phyloP scores from a whole-genome alignment of 2,113 vertebrate genomes.

The Dendrocopos noguchii region DNA sequence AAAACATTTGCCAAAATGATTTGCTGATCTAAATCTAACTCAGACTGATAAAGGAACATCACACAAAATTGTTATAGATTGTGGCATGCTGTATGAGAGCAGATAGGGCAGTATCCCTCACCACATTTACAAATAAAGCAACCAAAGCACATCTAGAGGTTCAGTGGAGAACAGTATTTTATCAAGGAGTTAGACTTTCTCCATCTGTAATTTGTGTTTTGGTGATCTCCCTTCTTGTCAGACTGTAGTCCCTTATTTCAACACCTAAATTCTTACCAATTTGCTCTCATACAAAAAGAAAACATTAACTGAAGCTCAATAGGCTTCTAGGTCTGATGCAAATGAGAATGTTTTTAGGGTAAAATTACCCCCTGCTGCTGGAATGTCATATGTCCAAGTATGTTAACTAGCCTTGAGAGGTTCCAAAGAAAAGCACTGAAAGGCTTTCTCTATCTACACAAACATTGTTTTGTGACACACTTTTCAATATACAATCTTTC shows the following conservation, averaged over 20 bases:
- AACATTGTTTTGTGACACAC: neutral
- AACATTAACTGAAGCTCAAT: neutral
- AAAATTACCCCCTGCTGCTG: neutral
- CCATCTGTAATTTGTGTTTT: neutral
- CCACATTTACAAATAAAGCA: neutral
- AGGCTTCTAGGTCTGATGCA: neutral
- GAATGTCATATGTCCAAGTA: neutral
- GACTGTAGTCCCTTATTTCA: neutral
- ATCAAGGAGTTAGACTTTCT: neutral
- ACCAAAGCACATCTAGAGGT: neutral
- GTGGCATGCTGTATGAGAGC: neutral
- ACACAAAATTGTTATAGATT: neutral
- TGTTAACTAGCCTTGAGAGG: neutral
- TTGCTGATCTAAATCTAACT: neutral
- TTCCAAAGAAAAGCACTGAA: neutral
- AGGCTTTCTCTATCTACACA: neutral
- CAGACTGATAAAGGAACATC: neutral
- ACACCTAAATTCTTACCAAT: neutral
- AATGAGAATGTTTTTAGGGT: neutral
- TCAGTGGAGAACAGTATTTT: neutral
- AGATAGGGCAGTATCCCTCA: neutral
- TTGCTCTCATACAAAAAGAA: neutral
- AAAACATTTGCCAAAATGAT: neutral
- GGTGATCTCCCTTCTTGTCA: neutral
- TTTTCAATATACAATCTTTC: constrained; percentile 17